Evolutionary conservation across 2,113 vertebrate genomes (phyloP).

Genomic region (Dasyornis broadbenti): DNA sequence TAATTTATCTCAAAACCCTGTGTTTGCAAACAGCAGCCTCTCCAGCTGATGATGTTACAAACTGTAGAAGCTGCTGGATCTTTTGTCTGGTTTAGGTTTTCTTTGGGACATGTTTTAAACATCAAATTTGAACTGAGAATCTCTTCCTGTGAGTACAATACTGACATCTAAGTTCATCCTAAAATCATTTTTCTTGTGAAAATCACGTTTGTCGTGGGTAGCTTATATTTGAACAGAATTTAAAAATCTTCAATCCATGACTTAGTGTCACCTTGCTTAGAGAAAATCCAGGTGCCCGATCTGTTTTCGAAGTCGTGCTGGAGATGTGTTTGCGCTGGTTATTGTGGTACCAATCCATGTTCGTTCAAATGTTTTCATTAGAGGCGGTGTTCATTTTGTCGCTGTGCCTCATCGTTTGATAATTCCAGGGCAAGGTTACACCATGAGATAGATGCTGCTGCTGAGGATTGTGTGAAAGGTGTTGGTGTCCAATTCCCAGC

Average conservation of each 20-base stretch:
- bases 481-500: neutral
- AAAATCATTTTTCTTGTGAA: neutral
- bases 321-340: neutral
- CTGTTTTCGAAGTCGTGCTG: neutral
- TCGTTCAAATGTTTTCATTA: neutral
- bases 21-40: neutral
- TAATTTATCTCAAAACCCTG: neutral
- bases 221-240: neutral
- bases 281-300: neutral
- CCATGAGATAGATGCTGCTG: neutral
- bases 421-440: neutral
- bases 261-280: neutral
- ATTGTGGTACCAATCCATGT: accelerated
- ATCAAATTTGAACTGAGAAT: neutral
- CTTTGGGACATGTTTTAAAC: neutral
- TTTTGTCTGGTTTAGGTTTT: neutral
- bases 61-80: neutral
- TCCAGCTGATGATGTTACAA: neutral
- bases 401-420: neutral
- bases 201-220: neutral
- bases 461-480: neutral
- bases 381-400: neutral
- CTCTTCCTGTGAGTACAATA: neutral
- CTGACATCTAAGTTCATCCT: neutral
- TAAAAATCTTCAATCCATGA: neutral